These are phyloP conservation scores for Lissonota sp. DNA, from an alignment of 2,888 invertebrate species.

Conservation along the genomic window DNA sequence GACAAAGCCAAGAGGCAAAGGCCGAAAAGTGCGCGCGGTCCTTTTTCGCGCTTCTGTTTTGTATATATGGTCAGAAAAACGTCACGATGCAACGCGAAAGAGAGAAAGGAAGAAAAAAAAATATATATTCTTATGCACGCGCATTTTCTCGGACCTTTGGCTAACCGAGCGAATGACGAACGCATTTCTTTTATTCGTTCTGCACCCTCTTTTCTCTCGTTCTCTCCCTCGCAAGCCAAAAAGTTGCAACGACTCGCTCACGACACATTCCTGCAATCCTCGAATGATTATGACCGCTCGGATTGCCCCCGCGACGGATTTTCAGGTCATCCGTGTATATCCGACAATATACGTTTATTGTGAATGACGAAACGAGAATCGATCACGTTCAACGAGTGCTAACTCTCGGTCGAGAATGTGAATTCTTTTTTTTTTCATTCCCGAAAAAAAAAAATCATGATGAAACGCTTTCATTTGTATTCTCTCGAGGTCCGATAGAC, in stretches of 20 bases:
- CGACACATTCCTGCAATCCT: constrained; percentile 79
- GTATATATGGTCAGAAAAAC: too few relatives aligned
- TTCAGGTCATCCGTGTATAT: constrained; percentile 49
- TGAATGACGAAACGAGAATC: constrained; percentile 58
- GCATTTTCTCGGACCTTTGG: constrained; percentile 55
- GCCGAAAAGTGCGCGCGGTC: constrained; percentile 23
- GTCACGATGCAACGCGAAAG: neutral
- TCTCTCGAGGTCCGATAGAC: neutral
- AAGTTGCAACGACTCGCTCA: constrained; percentile 68
- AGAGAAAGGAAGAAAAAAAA: neutral
- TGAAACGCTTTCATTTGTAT: constrained; percentile 29
- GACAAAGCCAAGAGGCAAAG: constrained; percentile 35
- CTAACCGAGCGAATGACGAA: constrained; percentile 77
- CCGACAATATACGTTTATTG: constrained; percentile 14
- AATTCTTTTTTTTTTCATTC: neutral
- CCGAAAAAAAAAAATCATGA: constrained; percentile 1
- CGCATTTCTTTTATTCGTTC: constrained; percentile 77
- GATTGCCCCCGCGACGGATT: constrained; percentile 71
- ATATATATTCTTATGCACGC: constrained; percentile 32
- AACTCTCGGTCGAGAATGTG: constrained; percentile 9
- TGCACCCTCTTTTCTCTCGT: neutral
- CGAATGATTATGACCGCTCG: constrained; percentile 79
- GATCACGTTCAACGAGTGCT: constrained; percentile 37
- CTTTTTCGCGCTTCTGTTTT: too few relatives aligned
- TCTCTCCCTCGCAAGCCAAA: constrained; percentile 31